Base-by-base conservation (phyloP, 2,888 invertebrate species). In the Phyllotreta cruciferae region DNA sequence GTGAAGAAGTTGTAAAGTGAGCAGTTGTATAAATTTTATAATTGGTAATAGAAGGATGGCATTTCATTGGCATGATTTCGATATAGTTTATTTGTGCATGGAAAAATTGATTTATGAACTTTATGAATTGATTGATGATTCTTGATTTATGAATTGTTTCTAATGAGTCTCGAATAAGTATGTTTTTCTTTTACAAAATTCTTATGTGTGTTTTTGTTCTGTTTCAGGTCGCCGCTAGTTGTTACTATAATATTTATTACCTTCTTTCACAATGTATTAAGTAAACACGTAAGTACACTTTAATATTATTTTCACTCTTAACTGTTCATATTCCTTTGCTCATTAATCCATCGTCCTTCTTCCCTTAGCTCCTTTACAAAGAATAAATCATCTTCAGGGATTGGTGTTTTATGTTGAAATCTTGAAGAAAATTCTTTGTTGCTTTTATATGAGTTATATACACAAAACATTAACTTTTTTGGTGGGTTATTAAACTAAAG, bases 201-300 rank as follows among this genome's bases (percentile, higher is more conserved):
- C 42, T 53, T 45, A 61, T 39, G 8, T 11, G 37, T 66, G 64
- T 63, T 71, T 73, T 66, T 71, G 75, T 77, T 78, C 77, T 77
- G 71, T 87, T 87, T 44, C 85, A 88, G 88, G 83, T 85, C 85
- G 81, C 83, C 86, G 81, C 83, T 85, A 81, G 83, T 87, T 77
- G 78, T 87, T 78, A 78, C 84, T 74, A 83, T 86, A 77, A 80
- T 87, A 73, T 79, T 85, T 73, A 81, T 85, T 69, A 80, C 84
- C 76, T 82, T 83, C 72, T 79, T 86, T 75, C 82, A 83, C 70
- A 81, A 82, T 70, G 83, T 83, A 67, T 79, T 84, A 66, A 84
- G 85, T 70, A 85, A 83, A 83, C 86, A 85, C 77, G 87, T 88
- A 82, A 88, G 88, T 87, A 79, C 64, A 45, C n/a, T 39, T 34